Conservation (phyloP, 2,113 vertebrate genomes). For the rabbit (Oryctolagus cuniculus) region DNA sequence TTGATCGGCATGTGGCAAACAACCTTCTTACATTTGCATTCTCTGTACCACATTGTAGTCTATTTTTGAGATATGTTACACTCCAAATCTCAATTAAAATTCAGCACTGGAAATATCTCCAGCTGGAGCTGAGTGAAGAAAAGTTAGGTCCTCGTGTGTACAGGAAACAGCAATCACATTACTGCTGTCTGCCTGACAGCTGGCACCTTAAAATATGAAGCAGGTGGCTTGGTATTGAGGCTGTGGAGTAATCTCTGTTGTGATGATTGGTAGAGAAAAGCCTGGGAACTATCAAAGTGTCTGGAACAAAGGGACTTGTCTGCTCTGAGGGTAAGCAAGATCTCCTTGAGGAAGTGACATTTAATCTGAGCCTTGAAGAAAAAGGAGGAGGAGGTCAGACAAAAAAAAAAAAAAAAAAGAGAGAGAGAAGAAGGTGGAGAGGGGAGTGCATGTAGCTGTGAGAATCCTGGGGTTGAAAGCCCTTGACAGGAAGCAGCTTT, state of each 20-base stretch:
- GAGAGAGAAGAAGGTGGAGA: not conserved
- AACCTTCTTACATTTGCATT: not conserved
- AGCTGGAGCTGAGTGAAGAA: not conserved
- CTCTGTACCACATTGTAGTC: not conserved
- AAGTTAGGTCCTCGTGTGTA: not conserved
- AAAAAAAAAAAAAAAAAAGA: no score
- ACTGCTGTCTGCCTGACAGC: not conserved
- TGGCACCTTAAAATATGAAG: not conserved
- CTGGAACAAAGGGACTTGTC: not conserved
- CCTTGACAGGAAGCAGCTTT: not conserved
- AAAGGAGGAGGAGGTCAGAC: not conserved
- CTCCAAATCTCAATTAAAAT: constrained; percentile 48
- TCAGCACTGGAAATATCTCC: constrained; percentile 19
- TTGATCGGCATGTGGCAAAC: not conserved
- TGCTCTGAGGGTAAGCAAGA: not conserved
- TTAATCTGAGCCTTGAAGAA: constrained; percentile 40
- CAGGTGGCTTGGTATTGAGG: not conserved
- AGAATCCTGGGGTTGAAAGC: not conserved
- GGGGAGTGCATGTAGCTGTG: not conserved
- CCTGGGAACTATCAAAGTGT: not conserved
- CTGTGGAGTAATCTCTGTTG: no score
- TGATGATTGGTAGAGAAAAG: not conserved
- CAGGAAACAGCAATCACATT: not conserved
- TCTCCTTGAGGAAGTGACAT: constrained; percentile 63
- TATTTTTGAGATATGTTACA: constrained; percentile 6